A percentile compares a stretch with the other conserved stretches of the same genome.
Evolutionary conservation across 2,888 invertebrate species (phyloP).

Genomic region (Phlogophora meticulosa): DNA sequence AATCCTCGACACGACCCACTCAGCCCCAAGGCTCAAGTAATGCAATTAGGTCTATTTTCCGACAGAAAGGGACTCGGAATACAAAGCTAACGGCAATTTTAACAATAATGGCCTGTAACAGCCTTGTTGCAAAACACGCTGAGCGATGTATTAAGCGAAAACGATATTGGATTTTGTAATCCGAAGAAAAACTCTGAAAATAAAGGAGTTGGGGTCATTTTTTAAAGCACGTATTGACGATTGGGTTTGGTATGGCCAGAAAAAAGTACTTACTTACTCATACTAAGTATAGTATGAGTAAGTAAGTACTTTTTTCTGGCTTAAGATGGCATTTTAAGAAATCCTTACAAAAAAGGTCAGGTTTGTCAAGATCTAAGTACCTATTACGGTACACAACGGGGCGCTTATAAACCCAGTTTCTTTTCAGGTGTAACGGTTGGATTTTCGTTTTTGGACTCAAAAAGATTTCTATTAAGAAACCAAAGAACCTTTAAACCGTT

Average conservation of each 20-base stretch:
- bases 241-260: slow-evolving; percentile 2
- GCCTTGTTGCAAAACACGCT: slow-evolving; percentile 53
- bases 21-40: slow-evolving; percentile 51
- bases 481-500: background rate
- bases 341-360: background rate
- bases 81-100: slow-evolving; percentile 62
- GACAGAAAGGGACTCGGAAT: slow-evolving; percentile 52
- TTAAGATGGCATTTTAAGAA: slow-evolving; percentile 1
- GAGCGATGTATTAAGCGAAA: slow-evolving; percentile 52
- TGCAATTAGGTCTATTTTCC: slow-evolving; percentile 69
- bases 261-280: background rate
- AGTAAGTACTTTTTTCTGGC: background rate
- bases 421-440: background rate
- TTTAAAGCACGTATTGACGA: background rate
- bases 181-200: slow-evolving; percentile 9
- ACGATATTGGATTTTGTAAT: slow-evolving; percentile 43
- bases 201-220: background rate
- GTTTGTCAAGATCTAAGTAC: background rate
- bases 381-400: background rate
- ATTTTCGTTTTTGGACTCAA: background rate
- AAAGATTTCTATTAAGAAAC: background rate
- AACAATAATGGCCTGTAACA: slow-evolving; percentile 58
- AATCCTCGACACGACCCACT: slow-evolving; percentile 57
- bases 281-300: too few relatives aligned
- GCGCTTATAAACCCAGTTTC: background rate